These are phyloP conservation scores for Notamacropus eugenii DNA, from an alignment of 2,797 vertebrate species.

Conservation along the genomic window DNA sequence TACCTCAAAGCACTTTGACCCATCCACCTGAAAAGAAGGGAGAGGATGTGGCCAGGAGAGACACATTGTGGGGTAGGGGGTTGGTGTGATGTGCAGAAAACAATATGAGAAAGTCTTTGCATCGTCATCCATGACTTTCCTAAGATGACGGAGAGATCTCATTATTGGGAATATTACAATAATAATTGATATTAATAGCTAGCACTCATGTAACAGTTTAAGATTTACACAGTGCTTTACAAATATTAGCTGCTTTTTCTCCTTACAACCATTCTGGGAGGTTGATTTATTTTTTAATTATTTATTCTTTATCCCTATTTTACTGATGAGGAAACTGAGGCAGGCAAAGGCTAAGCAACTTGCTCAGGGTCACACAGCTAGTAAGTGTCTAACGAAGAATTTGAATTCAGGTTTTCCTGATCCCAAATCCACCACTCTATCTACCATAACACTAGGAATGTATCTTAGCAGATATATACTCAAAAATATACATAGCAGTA, in stretches of 20 bases:
- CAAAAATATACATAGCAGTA: not conserved
- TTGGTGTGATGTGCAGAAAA: not conserved
- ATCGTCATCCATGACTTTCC: not conserved
- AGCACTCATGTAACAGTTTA: not conserved
- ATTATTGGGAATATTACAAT: not conserved
- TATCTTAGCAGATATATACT: not conserved
- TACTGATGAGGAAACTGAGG: not conserved
- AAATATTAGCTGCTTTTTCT: not conserved
- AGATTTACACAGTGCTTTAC: not conserved
- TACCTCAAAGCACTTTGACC: constrained; percentile 59
- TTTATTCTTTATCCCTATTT: not conserved
- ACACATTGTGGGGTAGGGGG: constrained; percentile 20
- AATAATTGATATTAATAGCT: not conserved
- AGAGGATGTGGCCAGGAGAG: constrained; percentile 55
- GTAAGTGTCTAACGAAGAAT: not conserved
- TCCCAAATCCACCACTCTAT: not conserved
- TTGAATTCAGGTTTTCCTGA: not conserved
- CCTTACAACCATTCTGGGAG: not conserved
- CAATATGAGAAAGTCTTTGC: not conserved
- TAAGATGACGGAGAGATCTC: not conserved
- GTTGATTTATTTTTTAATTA: not conserved
- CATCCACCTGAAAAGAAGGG: constrained; percentile 57
- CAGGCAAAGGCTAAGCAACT: not conserved
- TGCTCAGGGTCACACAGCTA: not conserved
- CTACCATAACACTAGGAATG: not conserved